These are phyloP conservation scores for Torymus tubicola DNA, from an alignment of 2,888 invertebrate species.

Conservation along the genomic window DNA sequence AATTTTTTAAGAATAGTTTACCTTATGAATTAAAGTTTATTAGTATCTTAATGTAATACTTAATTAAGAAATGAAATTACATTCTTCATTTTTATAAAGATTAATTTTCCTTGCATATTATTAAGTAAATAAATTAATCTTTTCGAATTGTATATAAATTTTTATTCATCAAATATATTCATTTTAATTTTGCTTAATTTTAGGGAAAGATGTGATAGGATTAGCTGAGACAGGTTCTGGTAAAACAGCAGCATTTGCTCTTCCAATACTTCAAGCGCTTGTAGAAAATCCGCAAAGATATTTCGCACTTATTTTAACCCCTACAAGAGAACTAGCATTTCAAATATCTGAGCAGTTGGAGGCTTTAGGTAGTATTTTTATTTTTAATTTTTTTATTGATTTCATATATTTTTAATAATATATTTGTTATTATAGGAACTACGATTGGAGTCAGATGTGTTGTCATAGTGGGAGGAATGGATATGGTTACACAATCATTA, in stretches of 20 bases:
- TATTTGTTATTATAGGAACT: conserved; percentile 79
- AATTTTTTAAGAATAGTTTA: no score
- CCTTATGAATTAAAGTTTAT: no score
- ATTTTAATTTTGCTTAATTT: conserved; percentile 1
- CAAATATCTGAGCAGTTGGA: conserved; percentile 99
- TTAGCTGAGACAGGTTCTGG: conserved; percentile 94
- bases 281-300: conserved; percentile 95
- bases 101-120: no score
- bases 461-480: conserved; percentile 99
- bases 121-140: no score
- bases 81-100: no score
- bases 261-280: conserved; percentile 95
- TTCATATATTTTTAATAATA: background rate
- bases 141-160: no score
- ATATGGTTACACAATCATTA: conserved; percentile 96
- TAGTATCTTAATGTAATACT: no score
- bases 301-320: conserved; percentile 95
- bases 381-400: background rate
- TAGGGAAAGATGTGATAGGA: conserved; percentile 89
- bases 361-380: conserved; percentile 85
- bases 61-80: no score
- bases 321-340: conserved; percentile 97
- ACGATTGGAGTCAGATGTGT: conserved; percentile 96
- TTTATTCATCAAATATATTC: no score
- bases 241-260: conserved; percentile 98